These are phyloP conservation scores for Thera obeliscata DNA, from an alignment of 2,888 invertebrate genomes.

Conservation along the genomic window DNA sequence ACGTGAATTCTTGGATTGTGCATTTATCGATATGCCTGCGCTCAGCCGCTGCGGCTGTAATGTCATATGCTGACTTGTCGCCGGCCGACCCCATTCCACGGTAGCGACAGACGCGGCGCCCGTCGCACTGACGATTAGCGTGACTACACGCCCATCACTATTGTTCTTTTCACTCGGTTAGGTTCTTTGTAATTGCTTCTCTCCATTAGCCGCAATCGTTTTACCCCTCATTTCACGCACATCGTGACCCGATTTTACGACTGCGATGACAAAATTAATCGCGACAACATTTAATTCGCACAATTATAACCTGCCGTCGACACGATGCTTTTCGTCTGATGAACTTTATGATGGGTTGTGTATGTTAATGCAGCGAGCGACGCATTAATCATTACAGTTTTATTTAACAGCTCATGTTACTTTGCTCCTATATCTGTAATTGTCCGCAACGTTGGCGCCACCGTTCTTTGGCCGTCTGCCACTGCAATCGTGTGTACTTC, in stretches of 20 bases:
- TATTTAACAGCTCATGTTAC: slow-evolving; percentile 71
- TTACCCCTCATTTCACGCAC: slow-evolving; percentile 34
- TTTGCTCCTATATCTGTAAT: slow-evolving; percentile 68
- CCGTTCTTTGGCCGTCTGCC: slow-evolving; percentile 74
- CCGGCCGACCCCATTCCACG: slow-evolving; percentile 62
- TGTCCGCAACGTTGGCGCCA: slow-evolving; percentile 73
- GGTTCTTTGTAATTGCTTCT: slow-evolving; percentile 50
- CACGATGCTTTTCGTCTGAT: slow-evolving; percentile 34
- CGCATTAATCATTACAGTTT: slow-evolving; percentile 69
- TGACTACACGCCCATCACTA: slow-evolving; percentile 69
- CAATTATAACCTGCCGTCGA: slow-evolving; percentile 29
- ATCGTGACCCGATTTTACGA: slow-evolving; percentile 47
- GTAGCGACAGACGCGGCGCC: slow-evolving; percentile 60
- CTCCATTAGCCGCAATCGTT: slow-evolving; percentile 35
- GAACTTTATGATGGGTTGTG: slow-evolving; percentile 53
- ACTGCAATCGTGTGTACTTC: slow-evolving; percentile 62
- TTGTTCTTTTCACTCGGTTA: slow-evolving; percentile 61
- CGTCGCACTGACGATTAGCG: slow-evolving; percentile 64
- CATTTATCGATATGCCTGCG: slow-evolving; percentile 63
- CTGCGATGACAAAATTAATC: slow-evolving; percentile 42
- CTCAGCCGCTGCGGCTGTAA: slow-evolving; percentile 44
- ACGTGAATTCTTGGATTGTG: slow-evolving; percentile 44
- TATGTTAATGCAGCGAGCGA: slow-evolving; percentile 55
- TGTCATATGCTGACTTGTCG: slow-evolving; percentile 52
- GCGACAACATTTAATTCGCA: slow-evolving; percentile 32